Base-by-base conservation (phyloP, 2,113 vertebrate genomes). In the Carollia perspicillata region DNA sequence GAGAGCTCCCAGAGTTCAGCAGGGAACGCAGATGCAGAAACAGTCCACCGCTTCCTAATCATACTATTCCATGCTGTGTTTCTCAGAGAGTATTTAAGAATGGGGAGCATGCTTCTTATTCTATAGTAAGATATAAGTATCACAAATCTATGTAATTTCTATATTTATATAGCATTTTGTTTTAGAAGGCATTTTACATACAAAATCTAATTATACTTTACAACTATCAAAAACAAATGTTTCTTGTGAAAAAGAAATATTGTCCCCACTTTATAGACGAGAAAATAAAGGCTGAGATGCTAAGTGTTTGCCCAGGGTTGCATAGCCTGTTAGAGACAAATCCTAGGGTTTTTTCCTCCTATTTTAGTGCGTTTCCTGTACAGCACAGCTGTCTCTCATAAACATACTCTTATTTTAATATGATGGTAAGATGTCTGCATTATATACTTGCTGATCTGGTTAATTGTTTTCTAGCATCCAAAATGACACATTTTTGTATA, bases 161-260 rank as follows among this genome's bases (percentile, higher is more conserved):
- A 1, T 85, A 30, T 58, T 51, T 37, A 12, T 72, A 51, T 8
- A 63, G 13, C 42, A 69, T 58, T 94, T 80, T 65, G 74, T 55
- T 87, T 72, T 85, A 68, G 77, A 95, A 71, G 37, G n/a, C 37
- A 80, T 83, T 90, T 95, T 78, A 33, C 20, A 30, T 71, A 53
- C 2, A 75, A 11, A 55, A 51, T 53, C 30, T 89, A 63, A 55
- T 79, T 92, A 66, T 30, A 42, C 30, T 71, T 90, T 6, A 72
- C 35, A 91, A 11, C 18, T 84, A 51, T 72, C 28, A 17, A 37
- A 74, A 92, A 75, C 28, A 77, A 35, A 18, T 33, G 28, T 44
- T n/a, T 58, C 1, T 78, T 89, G 90, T 14, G 42, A 18, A 37
- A 74, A 92, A 80, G 74, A 77, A 40, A 16, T 33, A 28, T 44